Conservation (phyloP, 2,888 invertebrate species). For the Drosophila pseudotalamancana region DNA sequence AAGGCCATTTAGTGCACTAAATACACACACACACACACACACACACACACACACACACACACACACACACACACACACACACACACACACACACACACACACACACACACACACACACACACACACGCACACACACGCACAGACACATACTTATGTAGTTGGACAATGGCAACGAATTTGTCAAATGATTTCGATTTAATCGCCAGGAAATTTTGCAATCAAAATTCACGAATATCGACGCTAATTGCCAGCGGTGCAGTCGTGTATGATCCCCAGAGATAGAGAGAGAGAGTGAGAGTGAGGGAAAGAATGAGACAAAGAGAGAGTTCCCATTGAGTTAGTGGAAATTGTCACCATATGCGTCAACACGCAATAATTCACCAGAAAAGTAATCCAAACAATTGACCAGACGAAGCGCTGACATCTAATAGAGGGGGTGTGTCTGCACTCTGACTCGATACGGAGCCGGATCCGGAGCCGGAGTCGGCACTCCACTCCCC, state of each 20-base stretch:
- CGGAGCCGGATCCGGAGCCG: no score
- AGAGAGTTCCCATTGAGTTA: slow-evolving; percentile 29
- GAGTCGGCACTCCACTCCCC: no score
- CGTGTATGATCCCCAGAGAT: slow-evolving; percentile 32
- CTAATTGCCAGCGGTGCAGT: slow-evolving; percentile 72
- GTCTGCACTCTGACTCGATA: slow-evolving; percentile 38
- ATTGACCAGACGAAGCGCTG: slow-evolving; percentile 80
- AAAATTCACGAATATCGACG: slow-evolving; percentile 77
- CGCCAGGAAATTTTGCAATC: slow-evolving; percentile 80
- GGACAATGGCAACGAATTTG: slow-evolving; percentile 41
- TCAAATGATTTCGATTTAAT: slow-evolving; percentile 83
- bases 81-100: not conserved
- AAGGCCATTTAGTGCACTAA: slow-evolving; percentile 36
- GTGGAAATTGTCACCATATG: slow-evolving; percentile 84
- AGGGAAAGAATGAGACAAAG: slow-evolving; percentile 6
- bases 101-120: no score
- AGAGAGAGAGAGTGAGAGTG: not conserved
- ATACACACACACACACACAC: slow-evolving; percentile 24
- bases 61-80: slow-evolving; percentile 1
- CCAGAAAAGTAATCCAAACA: slow-evolving; percentile 84
- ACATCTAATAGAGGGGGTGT: slow-evolving; percentile 77
- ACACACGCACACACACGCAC: not conserved
- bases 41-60: not conserved
- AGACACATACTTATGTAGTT: slow-evolving; percentile 1
- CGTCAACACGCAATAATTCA: slow-evolving; percentile 85